Evolutionary conservation across 2,797 vertebrate genomes (phyloP), one percentile per base, ranked within the genome.

Genomic region (Rhinophrynus dorsalis): DNA sequence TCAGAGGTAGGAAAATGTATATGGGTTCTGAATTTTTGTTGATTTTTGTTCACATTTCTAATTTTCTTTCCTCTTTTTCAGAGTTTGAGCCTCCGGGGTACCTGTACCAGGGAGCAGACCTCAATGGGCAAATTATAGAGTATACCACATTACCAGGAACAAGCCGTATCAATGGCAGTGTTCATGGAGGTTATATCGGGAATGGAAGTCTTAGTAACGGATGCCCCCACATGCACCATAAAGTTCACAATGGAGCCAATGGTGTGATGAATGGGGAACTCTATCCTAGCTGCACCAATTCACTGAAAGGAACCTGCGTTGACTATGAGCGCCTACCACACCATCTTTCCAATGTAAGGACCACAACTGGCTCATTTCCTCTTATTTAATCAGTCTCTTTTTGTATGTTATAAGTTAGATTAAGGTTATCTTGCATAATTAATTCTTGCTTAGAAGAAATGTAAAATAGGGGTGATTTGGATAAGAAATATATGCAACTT

Each of bases 11-110:
- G n/a, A n/a, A n/a, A n/a, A n/a, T n/a, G n/a, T n/a, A n/a, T n/a
- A n/a, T n/a, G n/a, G n/a, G n/a, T n/a, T n/a, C n/a, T n/a, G n/a
- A n/a, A 38, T 38, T 12, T 38, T 2, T 40, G 38, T 35, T 2
- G 9, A 9, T n/a, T 6, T 6, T 0, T 0, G 38, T 40, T 24
- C 8, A 4, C 11, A 26, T 30, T 44, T 38, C 13, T 58, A 52
- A 37, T 9, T 20, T 2, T 42, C 29, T 59, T 10, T 67, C 64
- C 57, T 76, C 56, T 58, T 18, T 6, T 69, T n/a, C 75, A 98
- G 96, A 98, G 18, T 97, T 94, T 0, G 93, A 97, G 81, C 91
- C 95, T 42, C 92, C 96, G 0, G 88, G 94, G 18, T 98, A 97
- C 61, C 85, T 96, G 57, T 98, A 88, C 82, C 95, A 95, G 80